Evolutionary conservation across 2,888 invertebrate species (phyloP).

Genomic region (Abscondita cerata): DNA sequence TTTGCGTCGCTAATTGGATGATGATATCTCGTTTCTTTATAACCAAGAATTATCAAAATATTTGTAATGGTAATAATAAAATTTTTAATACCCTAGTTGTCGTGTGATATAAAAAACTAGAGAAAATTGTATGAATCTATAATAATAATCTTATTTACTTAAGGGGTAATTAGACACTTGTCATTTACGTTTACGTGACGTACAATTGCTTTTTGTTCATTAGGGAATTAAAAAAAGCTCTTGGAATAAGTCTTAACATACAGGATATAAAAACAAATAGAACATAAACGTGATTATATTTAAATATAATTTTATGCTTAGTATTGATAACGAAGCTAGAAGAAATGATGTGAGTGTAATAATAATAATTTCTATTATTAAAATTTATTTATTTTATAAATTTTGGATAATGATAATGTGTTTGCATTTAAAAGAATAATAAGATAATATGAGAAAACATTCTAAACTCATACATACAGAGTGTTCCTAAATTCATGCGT

Average conservation of each 20-base stretch:
- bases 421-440: no score
- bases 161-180: slow-evolving; percentile 22
- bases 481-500: no score
- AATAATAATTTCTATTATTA: no score
- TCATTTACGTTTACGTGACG: slow-evolving; percentile 12
- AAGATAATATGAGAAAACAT: no score
- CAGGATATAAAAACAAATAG: background rate
- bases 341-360: no score
- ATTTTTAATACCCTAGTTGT: slow-evolving; percentile 3
- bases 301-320: no score
- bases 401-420: no score
- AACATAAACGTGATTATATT: no score
- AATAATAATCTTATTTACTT: slow-evolving; percentile 21
- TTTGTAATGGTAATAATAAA: background rate
- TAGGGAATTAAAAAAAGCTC: slow-evolving; percentile 8
- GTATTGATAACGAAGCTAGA: no score
- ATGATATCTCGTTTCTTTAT: slow-evolving; percentile 6
- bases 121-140: slow-evolving; percentile 12
- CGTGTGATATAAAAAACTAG: background rate
- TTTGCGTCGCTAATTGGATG: slow-evolving; percentile 1
- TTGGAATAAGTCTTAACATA: background rate
- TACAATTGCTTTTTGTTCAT: background rate
- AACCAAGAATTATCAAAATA: slow-evolving; percentile 9
- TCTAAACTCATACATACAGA: no score
- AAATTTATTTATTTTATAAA: no score